These are phyloP conservation scores for Archivesica marissinica DNA, from an alignment of 1,140 invertebrate species.

Conservation along the genomic window DNA sequence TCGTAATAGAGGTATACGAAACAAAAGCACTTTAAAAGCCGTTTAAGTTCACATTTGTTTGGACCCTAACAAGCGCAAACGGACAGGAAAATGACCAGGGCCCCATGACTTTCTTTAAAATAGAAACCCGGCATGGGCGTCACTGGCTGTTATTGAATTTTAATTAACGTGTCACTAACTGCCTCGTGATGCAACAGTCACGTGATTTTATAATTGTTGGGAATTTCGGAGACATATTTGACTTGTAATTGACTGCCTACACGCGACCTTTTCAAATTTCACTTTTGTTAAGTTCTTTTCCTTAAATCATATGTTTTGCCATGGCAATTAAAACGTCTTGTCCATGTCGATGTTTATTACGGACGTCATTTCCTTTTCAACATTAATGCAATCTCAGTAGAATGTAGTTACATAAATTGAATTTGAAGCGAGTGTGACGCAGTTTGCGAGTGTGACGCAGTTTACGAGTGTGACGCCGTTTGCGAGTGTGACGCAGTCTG, in stretches of 20 bases:
- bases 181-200: neutral
- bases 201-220: neutral
- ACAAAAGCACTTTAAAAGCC: neutral
- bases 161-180: constrained; percentile 24
- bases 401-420: no score
- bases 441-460: no score
- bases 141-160: neutral
- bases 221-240: neutral
- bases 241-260: neutral
- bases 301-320: no score
- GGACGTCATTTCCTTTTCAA: no score
- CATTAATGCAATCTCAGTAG: no score
- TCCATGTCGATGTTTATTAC: no score
- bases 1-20: no score
- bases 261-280: neutral
- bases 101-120: neutral
- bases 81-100: constrained; percentile 20
- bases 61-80: neutral
- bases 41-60: constrained; percentile 12
- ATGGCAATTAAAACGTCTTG: no score
- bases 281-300: neutral
- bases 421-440: no score
- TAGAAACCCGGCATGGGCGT: no score
- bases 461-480: no score
- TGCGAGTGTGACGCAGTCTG: no score